Evolutionary conservation across 2,888 invertebrate species (phyloP).

Genomic region (Andrena bucephala): DNA sequence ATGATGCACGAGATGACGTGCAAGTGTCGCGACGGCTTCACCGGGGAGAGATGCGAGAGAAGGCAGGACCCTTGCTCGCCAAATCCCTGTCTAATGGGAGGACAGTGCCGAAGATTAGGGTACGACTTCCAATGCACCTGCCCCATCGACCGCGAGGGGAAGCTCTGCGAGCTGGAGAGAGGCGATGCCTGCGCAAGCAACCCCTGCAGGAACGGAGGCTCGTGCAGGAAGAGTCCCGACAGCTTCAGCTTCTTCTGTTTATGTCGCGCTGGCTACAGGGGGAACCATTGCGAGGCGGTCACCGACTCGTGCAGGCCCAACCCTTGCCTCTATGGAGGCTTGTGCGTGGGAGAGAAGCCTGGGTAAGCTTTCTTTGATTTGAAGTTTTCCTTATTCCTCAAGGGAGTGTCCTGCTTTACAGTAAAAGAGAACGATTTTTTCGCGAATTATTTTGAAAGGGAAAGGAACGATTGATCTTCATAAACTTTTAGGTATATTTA

Average conservation of each 20-base stretch:
- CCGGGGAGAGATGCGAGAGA: slow-evolving; percentile 93
- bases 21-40: slow-evolving; percentile 93
- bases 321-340: slow-evolving; percentile 96
- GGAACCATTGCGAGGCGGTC: slow-evolving; percentile 95
- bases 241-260: slow-evolving; percentile 96
- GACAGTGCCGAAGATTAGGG: slow-evolving; percentile 93
- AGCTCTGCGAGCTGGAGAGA: slow-evolving; percentile 93
- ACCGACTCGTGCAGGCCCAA: slow-evolving; percentile 96
- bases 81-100: slow-evolving; percentile 93
- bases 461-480: too few relatives aligned
- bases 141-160: slow-evolving; percentile 92
- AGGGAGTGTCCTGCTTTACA: too few relatives aligned
- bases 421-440: too few relatives aligned
- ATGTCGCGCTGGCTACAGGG: slow-evolving; percentile 96
- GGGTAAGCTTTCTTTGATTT: slow-evolving; percentile 88
- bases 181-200: slow-evolving; percentile 94
- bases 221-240: slow-evolving; percentile 95
- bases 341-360: slow-evolving; percentile 95
- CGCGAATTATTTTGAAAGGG: too few relatives aligned
- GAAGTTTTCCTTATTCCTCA: neutral
- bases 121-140: slow-evolving; percentile 94
- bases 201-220: slow-evolving; percentile 96
- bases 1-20: slow-evolving; percentile 92
- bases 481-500: too few relatives aligned
- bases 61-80: slow-evolving; percentile 96